Percentiles rank a stretch among this genome's conserved stretches.
Evolutionary conservation across 1,140 invertebrate genomes (phyloP).

Genomic region (Cydia splendana): DNA sequence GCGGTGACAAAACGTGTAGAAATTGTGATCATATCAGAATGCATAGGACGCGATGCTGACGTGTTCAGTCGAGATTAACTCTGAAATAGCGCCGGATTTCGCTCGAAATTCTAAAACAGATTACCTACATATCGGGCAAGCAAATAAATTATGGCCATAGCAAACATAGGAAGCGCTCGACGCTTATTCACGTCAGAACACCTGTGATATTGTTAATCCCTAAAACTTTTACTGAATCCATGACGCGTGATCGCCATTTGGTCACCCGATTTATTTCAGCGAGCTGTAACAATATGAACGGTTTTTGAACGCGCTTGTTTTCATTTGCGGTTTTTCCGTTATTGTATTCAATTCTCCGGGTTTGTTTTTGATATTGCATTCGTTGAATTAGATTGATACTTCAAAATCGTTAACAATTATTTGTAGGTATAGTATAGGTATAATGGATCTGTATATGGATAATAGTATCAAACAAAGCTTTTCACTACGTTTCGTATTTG

Average conservation of each 20-base stretch:
- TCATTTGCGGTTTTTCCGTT: neutral
- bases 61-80: conserved; percentile 11
- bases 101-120: conserved; percentile 21
- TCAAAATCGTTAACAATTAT: neutral
- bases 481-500: neutral
- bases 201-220: neutral
- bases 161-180: neutral
- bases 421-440: no score
- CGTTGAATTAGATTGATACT: neutral
- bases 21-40: neutral
- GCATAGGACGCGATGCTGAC: conserved; percentile 8
- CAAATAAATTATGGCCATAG: neutral
- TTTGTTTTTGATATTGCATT: neutral
- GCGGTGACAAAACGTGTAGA: neutral
- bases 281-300: neutral
- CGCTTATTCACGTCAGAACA: neutral
- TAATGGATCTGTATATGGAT: no score
- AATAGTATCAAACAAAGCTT: neutral
- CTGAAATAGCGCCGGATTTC: conserved; percentile 13
- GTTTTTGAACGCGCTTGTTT: neutral
- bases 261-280: conserved; percentile 3
- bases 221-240: neutral
- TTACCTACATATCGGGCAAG: neutral
- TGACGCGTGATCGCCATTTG: neutral
- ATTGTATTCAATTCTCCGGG: neutral